Evolutionary conservation across 2,113 vertebrate genomes (phyloP).

Genomic region (Pachycephala philippinensis): DNA sequence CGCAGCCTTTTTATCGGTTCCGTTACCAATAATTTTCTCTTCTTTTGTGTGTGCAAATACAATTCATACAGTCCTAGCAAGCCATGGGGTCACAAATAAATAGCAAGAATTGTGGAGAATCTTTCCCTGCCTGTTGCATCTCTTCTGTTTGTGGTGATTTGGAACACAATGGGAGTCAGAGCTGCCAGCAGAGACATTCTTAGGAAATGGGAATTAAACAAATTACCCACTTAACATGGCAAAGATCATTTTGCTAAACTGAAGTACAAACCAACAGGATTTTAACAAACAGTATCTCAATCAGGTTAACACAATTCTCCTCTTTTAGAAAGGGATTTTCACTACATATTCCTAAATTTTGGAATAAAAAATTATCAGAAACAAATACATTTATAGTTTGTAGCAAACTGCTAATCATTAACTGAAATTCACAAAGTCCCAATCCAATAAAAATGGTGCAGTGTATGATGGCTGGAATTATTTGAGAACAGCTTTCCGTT

Average conservation of each 20-base stretch:
- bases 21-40: background rate
- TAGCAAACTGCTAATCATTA: background rate
- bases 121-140: background rate
- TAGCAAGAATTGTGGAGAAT: background rate
- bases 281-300: background rate
- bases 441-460: background rate
- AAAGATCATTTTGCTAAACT: slow-evolving; percentile 29
- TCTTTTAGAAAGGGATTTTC: background rate
- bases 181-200: background rate
- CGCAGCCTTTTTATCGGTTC: background rate
- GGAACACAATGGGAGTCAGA: background rate
- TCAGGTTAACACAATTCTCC: background rate
- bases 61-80: background rate
- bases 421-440: background rate
- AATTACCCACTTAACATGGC: background rate
- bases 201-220: background rate
- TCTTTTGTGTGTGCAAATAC: background rate
- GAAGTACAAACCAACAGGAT: slow-evolving; percentile 39
- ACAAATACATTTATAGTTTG: background rate
- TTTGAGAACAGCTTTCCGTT: slow-evolving; percentile 34
- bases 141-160: background rate
- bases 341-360: background rate
- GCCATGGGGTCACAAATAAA: background rate
- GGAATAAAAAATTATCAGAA: background rate
- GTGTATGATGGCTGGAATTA: slow-evolving; percentile 33